Base-by-base conservation (phyloP, 2,113 vertebrate genomes). In the Nesogale talazaci region DNA sequence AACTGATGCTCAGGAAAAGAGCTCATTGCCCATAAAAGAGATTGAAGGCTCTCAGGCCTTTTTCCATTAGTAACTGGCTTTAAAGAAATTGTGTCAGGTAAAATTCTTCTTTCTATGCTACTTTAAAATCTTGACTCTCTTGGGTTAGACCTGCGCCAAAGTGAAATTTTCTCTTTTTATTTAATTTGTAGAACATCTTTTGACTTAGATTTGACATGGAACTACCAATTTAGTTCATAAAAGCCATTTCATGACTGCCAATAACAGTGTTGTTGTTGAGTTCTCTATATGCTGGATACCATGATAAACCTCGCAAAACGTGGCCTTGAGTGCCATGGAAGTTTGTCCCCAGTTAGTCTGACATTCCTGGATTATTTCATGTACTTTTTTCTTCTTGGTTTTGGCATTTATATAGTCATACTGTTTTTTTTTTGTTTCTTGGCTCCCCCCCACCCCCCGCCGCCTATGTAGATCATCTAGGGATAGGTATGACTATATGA, bases 1-100 rank as follows among this genome's bases (percentile, higher is more conserved):
- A 92, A 90, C 88, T 90, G 83, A 80, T 94, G 88, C 31, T 94
- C 95, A 93, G 72, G 57, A 92, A 90, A 80, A 90, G 59, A 83
- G 79, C 76, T 88, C 20, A n/a, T 91, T 69, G 67, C 46, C 57
- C 63, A 16, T 70, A 90, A 89, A 92, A 91, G 81, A 89, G 89
- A 88, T 90, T 27, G 81, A 94, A 91, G 56, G 23, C 31, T 94
- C 61, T 46, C 76, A 82, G 75, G 40, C 31, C 88, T 69, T 95
- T 65, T 94, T 96, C 79, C 57, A 95, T 88, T 78, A 87, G 72
- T 89, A 74, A 83, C 5, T 77, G 42, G 3, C 63, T 93, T 93
- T 74, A 93, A 88, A 88, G 69, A 70, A 92, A 86, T 10, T 52
- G 42, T 83, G 14, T 78, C 91, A 69, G 63, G 46, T 90, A 38